Evolutionary conservation across 2,113 vertebrate genomes (phyloP).

Genomic region (Corynorhinus townsendii): DNA sequence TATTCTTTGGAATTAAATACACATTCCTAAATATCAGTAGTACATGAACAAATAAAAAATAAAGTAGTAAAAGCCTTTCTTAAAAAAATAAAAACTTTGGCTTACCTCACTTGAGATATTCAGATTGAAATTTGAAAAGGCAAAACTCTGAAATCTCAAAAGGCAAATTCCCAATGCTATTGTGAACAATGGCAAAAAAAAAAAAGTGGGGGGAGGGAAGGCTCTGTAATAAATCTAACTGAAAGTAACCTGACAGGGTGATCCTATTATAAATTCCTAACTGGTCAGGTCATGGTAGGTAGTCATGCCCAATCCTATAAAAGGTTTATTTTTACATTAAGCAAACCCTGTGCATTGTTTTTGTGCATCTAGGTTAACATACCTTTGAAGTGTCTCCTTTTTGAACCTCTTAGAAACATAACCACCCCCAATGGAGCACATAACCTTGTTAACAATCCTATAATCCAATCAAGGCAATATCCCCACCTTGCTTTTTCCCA

Average conservation of each 20-base stretch:
- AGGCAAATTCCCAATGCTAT: background rate
- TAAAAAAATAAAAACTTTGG: background rate
- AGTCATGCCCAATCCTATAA: background rate
- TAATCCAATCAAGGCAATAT: background rate
- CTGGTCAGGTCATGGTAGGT: background rate
- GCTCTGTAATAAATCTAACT: background rate
- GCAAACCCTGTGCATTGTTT: background rate
- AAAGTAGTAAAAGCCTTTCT: background rate
- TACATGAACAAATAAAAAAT: background rate
- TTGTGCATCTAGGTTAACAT: background rate
- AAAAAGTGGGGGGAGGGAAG: no score
- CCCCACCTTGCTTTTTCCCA: background rate
- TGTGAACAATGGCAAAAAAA: background rate
- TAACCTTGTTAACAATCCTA: background rate
- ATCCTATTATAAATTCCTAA: background rate
- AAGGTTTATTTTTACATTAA: background rate
- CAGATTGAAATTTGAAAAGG: background rate
- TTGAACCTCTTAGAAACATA: background rate
- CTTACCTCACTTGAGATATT: background rate
- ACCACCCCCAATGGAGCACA: background rate
- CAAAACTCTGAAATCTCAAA: background rate
- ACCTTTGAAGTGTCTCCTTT: background rate
- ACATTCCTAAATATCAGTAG: background rate
- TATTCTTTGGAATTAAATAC: background rate
- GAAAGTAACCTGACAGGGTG: background rate